phyloP scores from a whole-genome alignment of 2,113 vertebrate genomes.

The Gymnobelideus leadbeateri region DNA sequence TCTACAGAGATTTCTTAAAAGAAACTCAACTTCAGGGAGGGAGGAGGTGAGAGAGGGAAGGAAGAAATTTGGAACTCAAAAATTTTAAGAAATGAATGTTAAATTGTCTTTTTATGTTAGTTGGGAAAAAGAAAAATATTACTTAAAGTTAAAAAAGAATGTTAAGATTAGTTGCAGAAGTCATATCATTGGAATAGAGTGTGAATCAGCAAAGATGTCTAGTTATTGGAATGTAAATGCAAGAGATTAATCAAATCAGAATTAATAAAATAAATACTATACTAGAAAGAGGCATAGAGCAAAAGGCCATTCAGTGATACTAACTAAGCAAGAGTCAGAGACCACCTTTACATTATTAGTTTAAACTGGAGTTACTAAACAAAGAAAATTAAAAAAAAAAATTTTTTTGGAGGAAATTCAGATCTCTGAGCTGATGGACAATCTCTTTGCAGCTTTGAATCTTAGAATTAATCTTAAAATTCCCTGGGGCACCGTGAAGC shows the following conservation, averaged over 20 bases:
- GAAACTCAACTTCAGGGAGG: neutral
- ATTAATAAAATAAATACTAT: neutral
- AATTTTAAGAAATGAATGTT: neutral
- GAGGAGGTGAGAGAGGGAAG: neutral
- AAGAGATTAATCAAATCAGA: neutral
- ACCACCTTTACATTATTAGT: neutral
- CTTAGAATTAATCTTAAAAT: neutral
- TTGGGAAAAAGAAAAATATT: neutral
- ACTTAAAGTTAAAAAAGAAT: neutral
- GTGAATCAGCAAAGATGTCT: neutral
- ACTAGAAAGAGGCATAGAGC: neutral
- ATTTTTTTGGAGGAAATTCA: neutral
- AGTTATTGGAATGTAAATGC: neutral
- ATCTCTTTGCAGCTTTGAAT: neutral
- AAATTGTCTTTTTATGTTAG: neutral
- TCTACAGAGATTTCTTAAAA: neutral
- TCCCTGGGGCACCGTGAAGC: neutral
- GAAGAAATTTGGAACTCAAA: neutral
- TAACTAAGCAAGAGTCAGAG: neutral
- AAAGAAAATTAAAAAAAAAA: neutral
- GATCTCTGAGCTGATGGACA: neutral
- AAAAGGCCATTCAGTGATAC: neutral
- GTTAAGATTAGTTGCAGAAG: neutral
- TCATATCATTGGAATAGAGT: neutral
- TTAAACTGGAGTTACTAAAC: neutral